These are phyloP conservation scores for Machimus rusticus DNA, from an alignment of 2,888 invertebrate species.

Conservation along the genomic window DNA sequence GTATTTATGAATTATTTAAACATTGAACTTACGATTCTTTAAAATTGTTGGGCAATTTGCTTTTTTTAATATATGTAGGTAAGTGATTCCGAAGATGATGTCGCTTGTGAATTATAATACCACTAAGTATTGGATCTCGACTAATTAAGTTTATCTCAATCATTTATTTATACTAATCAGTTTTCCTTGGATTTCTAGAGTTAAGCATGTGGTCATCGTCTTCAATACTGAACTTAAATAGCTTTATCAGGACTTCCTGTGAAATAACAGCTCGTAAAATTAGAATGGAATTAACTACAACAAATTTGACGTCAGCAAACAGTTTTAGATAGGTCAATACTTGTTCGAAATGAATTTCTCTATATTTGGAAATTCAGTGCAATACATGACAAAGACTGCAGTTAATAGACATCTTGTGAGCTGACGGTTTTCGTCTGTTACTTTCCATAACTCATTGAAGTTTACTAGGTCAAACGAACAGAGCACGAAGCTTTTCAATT, in stretches of 20 bases:
- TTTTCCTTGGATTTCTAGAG: not conserved
- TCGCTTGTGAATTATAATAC: not conserved
- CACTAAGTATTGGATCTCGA: not conserved
- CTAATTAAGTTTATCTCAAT: not conserved
- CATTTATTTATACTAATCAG: not conserved
- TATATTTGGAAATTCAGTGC: not conserved
- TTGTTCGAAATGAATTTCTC: not conserved
- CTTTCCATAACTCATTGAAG: not conserved
- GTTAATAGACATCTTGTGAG: not conserved
- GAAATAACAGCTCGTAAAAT: not conserved
- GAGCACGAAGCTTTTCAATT: not conserved
- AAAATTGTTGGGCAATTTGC: not conserved
- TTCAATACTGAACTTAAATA: not conserved
- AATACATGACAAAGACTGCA: not conserved
- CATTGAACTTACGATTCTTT: too few relatives aligned
- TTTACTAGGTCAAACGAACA: not conserved
- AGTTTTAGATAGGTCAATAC: not conserved
- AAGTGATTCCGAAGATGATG: not conserved
- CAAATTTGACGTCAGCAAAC: not conserved
- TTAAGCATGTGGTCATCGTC: not conserved
- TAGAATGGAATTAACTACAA: not conserved
- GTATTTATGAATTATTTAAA: too few relatives aligned
- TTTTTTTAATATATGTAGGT: not conserved
- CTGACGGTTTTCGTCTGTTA: not conserved
- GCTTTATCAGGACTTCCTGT: not conserved